Evolutionary conservation across 2,888 invertebrate species (phyloP), one percentile per base, ranked within the genome.

Genomic region (Crioceris asparagi): DNA sequence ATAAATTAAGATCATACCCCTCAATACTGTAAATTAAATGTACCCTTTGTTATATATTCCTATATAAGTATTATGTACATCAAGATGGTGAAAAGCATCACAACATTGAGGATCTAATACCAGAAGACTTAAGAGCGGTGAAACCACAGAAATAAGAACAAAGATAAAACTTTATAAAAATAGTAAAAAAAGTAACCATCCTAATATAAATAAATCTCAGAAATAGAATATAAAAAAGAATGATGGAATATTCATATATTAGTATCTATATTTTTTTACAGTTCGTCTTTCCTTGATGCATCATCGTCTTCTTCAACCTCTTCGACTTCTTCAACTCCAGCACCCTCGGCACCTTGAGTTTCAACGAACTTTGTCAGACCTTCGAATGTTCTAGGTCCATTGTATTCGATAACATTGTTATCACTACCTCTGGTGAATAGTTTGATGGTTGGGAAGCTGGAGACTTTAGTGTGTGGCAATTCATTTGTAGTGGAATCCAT

Each of bases 401-500:
- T 86, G 74, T 90, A 99, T 60, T 96, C 92, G 55, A 97, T 75
- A 51, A 75, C 71, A 60, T 82, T 79, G 66, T 90, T 82, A 68
- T 91, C 92, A n/a, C n/a, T n/a, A 34, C 77, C 84, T 70, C 94
- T 96, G 53, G 86, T 83, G 77, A 91, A 99, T 56, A 90, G 72
- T 59, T 87, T 92, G 64, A 96, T 78, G 45, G 93, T 94, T 43
- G 94, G 94, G 83, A 91, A 96, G 52, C 85, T 90, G 48, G 81
- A 78, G 61, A 98, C 79, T 70, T 92, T 93, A 39, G 94, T 85
- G 69, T 91, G 90, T 58, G 93, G 93, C 51, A 98, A 69, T 71
- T 99, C 98, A 68, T 99, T 99, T 60, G 79, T 85, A 38, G 98
- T 98, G 44, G 97, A 83, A 69, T 99, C 98, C 75, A 99, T 96